Evolutionary conservation across 2,113 vertebrate genomes (phyloP), one percentile per base, ranked within the genome.

Genomic region (Zosterops hypoxanthus): DNA sequence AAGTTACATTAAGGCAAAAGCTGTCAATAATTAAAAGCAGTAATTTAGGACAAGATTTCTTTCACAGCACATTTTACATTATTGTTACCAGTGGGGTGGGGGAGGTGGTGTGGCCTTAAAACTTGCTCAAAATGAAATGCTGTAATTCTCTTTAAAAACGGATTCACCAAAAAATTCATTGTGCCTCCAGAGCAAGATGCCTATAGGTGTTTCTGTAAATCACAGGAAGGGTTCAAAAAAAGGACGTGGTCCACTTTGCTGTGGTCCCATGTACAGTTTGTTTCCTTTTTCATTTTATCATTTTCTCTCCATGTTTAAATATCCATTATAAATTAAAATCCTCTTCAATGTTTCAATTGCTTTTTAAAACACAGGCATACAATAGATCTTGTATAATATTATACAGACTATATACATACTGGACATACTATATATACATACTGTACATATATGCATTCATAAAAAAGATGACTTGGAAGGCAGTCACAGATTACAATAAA

Each of bases 181-280:
- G 39, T 39, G 39, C 39, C 39, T 39, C 39, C 39, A 39, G 39
- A 39, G 39, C 39, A 39, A 39, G 39, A 39, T 39, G 39, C 39
- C 39, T 39, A 39, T 39, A 39, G 39, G 39, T 39, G 39, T 39
- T 39, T 39, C 39, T 39, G 39, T 39, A 39, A 39, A 39, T 39
- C 39, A 39, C 39, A 39, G 39, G 39, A 39, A 39, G 39, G 11
- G 39, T 39, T 39, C 11, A 39, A 39, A 39, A 39, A 76, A 29
- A 60, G 4, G 41, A 65, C 3, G 1, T 14, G 1, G 2, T 55
- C 22, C 2, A n/a, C 8, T 83, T 92, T 4, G 8, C 63, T 86
- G 19, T 44, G 8, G 6, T n/a, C 5, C 14, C 61, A 3, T 16
- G 12, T 23, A 57, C 1, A 2, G 1, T 6, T 71, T 77, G 55